Base-by-base conservation (phyloP, 2,888 invertebrate species). In the Exocentrus adspersus region DNA sequence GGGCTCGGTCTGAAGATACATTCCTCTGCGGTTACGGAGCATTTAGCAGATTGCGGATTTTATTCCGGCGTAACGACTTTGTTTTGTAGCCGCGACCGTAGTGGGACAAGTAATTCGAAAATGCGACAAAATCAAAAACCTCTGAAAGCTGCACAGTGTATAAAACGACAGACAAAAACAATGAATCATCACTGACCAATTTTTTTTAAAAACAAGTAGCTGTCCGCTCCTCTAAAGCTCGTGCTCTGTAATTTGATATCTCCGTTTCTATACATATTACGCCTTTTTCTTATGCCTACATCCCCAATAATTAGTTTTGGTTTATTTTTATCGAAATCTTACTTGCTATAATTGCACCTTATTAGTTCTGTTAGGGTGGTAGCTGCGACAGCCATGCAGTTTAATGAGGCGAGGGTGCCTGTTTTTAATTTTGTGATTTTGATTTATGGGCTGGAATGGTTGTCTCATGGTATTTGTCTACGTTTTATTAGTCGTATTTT, bases 1-100 rank as follows among this genome's bases (percentile, higher is more conserved):
- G 74, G 71, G 71, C 72, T 70, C 53, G 67, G 69, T 66, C 69
- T 51, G 62, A 62, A 70, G 60, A 54, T 71, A 68, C 71, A 74
- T 72, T 71, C 70, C 69, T 52, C 57, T 46, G 62, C 69, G 54
- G 43, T 54, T 54, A 43, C 54, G 28, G 28, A 43, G 54, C 54
- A 43, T 42, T 54, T 54, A 54, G 54, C 42, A 54, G 43, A 54
- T 54, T 54, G 53, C 53, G 42, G 53, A 54, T 54, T 43, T 54
- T 54, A 42, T 54, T 54, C 54, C 54, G 21, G 16, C 28, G 42
- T 28, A 54, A 21, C 54, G 54, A 54, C 43, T 54, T 28, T n/a
- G 42, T 42, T 54, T 54, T 30, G 24, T 41, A 16, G 41, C 16
- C 19, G 30, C 51, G 28, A 12, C 12, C 5, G 9, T 12, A 37